Evolutionary conservation across 2,797 vertebrate genomes (phyloP).

Genomic region (Acridotheres tristis): DNA sequence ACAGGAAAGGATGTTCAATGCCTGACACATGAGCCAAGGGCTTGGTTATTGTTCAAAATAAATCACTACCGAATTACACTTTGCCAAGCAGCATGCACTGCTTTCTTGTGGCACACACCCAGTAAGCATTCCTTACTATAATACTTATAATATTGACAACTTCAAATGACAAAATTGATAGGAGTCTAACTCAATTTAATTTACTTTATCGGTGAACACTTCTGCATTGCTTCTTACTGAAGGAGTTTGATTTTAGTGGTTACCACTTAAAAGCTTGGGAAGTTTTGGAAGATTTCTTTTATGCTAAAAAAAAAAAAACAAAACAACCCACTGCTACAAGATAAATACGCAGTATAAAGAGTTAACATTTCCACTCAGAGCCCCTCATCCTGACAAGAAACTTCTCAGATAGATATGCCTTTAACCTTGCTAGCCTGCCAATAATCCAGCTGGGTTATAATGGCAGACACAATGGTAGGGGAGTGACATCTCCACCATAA

Average conservation of each 20-base stretch:
- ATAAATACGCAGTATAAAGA: background rate
- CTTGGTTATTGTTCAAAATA: background rate
- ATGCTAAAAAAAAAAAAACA: background rate
- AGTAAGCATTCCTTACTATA: background rate
- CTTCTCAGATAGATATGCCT: background rate
- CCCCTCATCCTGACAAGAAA: background rate
- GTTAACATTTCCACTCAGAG: background rate
- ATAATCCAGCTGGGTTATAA: conserved; percentile 51
- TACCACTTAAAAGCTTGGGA: background rate
- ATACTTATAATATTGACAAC: background rate
- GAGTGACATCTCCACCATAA: conserved; percentile 38
- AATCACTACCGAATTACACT: background rate
- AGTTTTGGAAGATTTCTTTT: background rate
- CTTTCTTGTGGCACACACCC: background rate
- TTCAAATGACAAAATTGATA: background rate
- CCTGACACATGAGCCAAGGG: background rate
- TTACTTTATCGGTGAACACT: background rate
- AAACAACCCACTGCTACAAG: background rate
- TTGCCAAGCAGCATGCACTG: background rate
- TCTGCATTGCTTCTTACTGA: background rate
- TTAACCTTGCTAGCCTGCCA: background rate
- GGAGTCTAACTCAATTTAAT: background rate
- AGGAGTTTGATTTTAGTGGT: background rate
- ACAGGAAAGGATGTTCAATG: background rate
- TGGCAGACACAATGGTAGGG: conserved; percentile 17